Base-by-base conservation (phyloP, 2,888 invertebrate species). In the Phengaris arion region DNA sequence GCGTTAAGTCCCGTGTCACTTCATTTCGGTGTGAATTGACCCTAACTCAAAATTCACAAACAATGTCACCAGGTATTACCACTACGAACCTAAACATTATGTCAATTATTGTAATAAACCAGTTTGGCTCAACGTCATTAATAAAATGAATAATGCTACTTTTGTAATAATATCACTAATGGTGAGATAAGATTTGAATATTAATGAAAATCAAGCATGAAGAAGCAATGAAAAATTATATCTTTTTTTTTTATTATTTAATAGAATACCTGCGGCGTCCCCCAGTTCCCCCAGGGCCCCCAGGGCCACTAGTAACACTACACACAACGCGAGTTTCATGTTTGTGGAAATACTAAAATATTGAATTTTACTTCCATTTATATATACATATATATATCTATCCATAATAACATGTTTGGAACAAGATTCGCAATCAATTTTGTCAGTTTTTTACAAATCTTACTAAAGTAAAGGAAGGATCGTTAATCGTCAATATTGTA, bases 221-320 rank as follows among this genome's bases (percentile, higher is more conserved):
- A n/a, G n/a, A n/a, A n/a, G n/a, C n/a, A n/a, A n/a, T n/a, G n/a
- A 64, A 64, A 64, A 12, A 59, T 64, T 64, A 64, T 35, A 48
- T 48, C 10, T 54, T 12, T 55, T 55, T 6, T 12, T 15, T 57
- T 64, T 6, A 45, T 5, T 64, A 64, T 45, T 45, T 12, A 64
- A 59, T 15, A 64, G 35, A 64, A 64, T 64, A 64, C 64, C 64
- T 64, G 64, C 64, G 35, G 64, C 64, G 35, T 64, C 64, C 7
- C 64, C 64, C 35, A 64, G 64, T 12, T 64, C 64, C 7, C 64
- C 64, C 35, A 64, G 64, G 64, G 64, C 64, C 12, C 64, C 64
- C 35, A 64, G 64, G 64, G 64, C 64, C 12, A 64, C 35, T 13
- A 64, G 12, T 6, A 64, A 64, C 64, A 45, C 12, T 12, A 64